These are phyloP conservation scores for Chlamydotis undulata DNA, from an alignment of 2,113 vertebrate genomes.

Conservation along the genomic window DNA sequence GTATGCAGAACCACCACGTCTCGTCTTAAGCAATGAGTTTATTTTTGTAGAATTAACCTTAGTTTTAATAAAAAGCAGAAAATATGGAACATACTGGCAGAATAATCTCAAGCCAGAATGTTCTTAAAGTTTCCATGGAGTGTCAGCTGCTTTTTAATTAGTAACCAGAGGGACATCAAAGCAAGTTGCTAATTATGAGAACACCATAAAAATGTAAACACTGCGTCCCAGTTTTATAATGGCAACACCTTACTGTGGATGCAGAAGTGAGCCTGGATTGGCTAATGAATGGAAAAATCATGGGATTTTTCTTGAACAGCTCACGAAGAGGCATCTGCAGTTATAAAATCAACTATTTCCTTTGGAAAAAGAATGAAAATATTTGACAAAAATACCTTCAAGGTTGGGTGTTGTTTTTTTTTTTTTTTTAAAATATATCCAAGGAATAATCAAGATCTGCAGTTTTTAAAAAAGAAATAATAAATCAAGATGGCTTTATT, in stretches of 20 bases:
- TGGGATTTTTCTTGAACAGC: conserved; percentile 42
- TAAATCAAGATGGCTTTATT: background rate
- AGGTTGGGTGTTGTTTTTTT: background rate
- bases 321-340: conserved; percentile 25
- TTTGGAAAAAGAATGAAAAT: conserved; percentile 49
- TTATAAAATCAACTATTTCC: conserved; percentile 64
- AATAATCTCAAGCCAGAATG: background rate
- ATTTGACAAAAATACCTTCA: conserved; percentile 18
- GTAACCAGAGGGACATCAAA: background rate
- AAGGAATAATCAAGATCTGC: background rate
- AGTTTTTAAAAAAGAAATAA: background rate
- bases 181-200: conserved; percentile 26
- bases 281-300: conserved; percentile 44
- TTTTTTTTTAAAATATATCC: background rate
- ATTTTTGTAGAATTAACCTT: background rate
- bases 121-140: background rate
- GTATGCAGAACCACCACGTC: background rate
- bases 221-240: background rate
- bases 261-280: background rate
- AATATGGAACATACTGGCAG: background rate
- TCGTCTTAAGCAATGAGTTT: background rate
- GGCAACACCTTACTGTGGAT: conserved; percentile 17
- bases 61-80: background rate
- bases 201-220: background rate
- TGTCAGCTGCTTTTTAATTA: conserved; percentile 24